A percentile compares a stretch with the other conserved stretches of the same genome.
Conservation (phyloP, 2,113 vertebrate species). For the Sceloporus tristichus region DNA sequence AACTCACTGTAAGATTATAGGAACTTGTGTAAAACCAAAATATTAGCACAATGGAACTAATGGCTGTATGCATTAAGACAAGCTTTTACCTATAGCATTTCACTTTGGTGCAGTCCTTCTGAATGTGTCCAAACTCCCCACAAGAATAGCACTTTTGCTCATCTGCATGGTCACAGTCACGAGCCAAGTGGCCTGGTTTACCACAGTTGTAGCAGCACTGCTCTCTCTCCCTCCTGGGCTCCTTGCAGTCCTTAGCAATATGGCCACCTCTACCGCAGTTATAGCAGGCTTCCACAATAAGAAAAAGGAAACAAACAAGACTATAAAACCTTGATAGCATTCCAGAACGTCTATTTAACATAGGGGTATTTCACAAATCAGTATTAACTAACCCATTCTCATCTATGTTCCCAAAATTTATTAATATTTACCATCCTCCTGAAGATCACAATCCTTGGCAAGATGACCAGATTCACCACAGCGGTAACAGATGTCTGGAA, state of each 20-base stretch:
- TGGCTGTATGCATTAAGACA: background rate
- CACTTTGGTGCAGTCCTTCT: conserved; percentile 98
- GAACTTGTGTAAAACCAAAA: background rate
- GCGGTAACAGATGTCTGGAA: conserved; percentile 92
- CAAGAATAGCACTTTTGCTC: conserved; percentile 99
- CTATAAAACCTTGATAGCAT: conserved; percentile 73
- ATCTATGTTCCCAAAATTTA: conserved; percentile 50
- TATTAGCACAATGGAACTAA: background rate
- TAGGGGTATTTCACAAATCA: fast-evolving
- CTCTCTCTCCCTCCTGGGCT: conserved; percentile 96
- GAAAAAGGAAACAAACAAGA: conserved; percentile 78
- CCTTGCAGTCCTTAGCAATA: conserved; percentile 99
- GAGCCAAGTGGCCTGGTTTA: conserved; percentile 97
- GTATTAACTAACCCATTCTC: background rate
- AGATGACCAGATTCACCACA: conserved; percentile 98
- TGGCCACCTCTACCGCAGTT: conserved; percentile 98
- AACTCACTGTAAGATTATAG: background rate
- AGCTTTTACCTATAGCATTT: conserved; percentile 96
- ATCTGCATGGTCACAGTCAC: conserved; percentile 95
- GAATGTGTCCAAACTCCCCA: conserved; percentile 97
- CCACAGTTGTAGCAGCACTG: conserved; percentile 98
- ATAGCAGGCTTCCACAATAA: conserved; percentile 93
- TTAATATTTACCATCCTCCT: conserved; percentile 94
- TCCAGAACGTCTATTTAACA: background rate
- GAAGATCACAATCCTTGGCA: conserved; percentile 97